phyloP scores from a whole-genome alignment of 2,888 invertebrate genomes.

The Carpatolechia fugitivella region DNA sequence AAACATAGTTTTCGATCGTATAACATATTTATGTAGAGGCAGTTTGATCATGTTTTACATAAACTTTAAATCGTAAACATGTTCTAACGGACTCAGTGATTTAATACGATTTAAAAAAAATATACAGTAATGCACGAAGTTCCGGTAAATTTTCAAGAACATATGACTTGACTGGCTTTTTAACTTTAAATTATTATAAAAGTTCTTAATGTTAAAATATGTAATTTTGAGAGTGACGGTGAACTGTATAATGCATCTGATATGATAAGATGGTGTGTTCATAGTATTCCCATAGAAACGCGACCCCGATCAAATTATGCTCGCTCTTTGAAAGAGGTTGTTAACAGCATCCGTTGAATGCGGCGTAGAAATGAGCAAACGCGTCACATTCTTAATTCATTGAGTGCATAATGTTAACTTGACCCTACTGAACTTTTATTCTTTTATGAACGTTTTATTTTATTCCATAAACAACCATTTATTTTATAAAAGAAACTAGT shows the following conservation, averaged over 20 bases:
- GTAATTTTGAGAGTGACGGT: no score
- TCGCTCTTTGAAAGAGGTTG: conserved; percentile 75
- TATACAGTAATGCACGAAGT: no score
- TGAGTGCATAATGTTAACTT: conserved; percentile 71
- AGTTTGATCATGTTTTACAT: neutral
- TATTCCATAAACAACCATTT: conserved; percentile 53
- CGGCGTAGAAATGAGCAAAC: conserved; percentile 74
- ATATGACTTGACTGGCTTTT: no score
- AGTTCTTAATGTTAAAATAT: no score
- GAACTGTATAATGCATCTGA: neutral
- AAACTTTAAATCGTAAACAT: neutral
- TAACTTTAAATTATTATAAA: no score
- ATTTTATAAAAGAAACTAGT: conserved; percentile 45
- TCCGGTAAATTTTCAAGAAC: no score
- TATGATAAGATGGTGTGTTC: conserved; percentile 36
- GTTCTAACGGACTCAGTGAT: no score
- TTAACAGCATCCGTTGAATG: conserved; percentile 77
- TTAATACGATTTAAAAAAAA: no score
- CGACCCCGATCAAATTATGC: conserved; percentile 77
- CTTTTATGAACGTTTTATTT: conserved; percentile 62
- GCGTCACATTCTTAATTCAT: conserved; percentile 63
- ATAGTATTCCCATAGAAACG: conserved; percentile 70
- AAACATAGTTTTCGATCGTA: conserved; percentile 20
- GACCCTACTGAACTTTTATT: conserved; percentile 64
- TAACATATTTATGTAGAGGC: neutral